These are phyloP conservation scores for Circaetus cinerascens DNA, from an alignment of 2,113 vertebrate species.

Conservation along the genomic window DNA sequence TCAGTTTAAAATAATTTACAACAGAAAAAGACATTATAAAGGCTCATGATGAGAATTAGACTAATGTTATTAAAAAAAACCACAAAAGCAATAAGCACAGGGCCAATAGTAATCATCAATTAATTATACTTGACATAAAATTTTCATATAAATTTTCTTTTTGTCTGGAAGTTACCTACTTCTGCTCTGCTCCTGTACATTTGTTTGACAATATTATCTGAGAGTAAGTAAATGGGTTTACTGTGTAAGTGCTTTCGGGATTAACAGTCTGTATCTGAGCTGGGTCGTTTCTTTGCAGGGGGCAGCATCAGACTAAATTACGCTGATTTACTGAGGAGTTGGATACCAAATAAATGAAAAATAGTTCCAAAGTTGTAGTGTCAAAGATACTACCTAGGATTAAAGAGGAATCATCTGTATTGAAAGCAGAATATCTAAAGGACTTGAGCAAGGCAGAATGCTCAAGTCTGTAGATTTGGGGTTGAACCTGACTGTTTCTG, in stretches of 20 bases:
- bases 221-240: not conserved
- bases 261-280: not conserved
- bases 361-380: not conserved
- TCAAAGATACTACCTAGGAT: not conserved
- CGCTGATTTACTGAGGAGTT: not conserved
- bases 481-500: not conserved
- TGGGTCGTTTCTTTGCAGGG: not conserved
- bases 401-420: not conserved
- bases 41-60: not conserved
- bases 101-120: not conserved
- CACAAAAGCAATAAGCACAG: not conserved
- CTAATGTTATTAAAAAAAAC: not conserved
- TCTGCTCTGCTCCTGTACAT: not conserved
- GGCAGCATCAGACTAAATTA: not conserved
- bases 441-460: not conserved
- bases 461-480: not conserved
- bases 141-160: not conserved
- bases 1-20: not conserved
- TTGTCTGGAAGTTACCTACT: not conserved
- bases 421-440: not conserved
- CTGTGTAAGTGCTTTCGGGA: not conserved
- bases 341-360: not conserved
- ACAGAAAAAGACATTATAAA: not conserved
- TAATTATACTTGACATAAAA: not conserved
- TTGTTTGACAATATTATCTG: not conserved